These are phyloP conservation scores for Eclectus roratus DNA, from an alignment of 2,113 vertebrate species.

Conservation along the genomic window DNA sequence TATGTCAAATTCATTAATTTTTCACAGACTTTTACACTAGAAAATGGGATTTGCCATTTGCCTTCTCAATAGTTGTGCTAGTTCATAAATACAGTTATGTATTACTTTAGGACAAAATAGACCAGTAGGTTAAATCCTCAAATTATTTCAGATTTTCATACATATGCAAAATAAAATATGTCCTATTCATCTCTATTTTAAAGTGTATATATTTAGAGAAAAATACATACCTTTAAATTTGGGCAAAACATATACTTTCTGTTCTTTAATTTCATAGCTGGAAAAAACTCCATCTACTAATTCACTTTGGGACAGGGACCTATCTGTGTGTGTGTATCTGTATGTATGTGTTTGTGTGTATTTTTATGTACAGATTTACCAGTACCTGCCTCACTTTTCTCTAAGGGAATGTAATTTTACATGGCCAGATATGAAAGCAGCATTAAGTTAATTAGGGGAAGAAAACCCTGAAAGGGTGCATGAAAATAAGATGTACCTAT, in stretches of 20 bases:
- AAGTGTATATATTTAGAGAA: background rate
- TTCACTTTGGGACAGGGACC: background rate
- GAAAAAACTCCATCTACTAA: background rate
- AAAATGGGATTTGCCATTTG: background rate
- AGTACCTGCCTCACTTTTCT: background rate
- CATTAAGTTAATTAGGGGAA: background rate
- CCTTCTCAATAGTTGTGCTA: slow-evolving; percentile 7
- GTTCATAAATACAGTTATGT: background rate
- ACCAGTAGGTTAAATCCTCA: background rate
- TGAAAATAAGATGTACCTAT: background rate
- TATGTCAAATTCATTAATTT: slow-evolving; percentile 6
- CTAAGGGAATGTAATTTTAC: background rate
- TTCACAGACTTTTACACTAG: slow-evolving; percentile 17
- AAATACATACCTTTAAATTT: background rate
- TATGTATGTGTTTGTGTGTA: background rate
- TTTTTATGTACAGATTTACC: background rate
- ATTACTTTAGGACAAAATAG: slow-evolving; percentile 18
- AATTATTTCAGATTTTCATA: background rate
- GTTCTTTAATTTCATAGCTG: background rate
- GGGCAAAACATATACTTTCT: background rate
- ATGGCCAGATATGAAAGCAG: background rate
- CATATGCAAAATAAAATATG: background rate
- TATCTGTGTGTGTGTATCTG: background rate
- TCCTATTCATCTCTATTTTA: background rate
- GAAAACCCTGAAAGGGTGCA: background rate